Conservation (phyloP, 2,113 vertebrate species). For the Ceyx melanurus region DNA sequence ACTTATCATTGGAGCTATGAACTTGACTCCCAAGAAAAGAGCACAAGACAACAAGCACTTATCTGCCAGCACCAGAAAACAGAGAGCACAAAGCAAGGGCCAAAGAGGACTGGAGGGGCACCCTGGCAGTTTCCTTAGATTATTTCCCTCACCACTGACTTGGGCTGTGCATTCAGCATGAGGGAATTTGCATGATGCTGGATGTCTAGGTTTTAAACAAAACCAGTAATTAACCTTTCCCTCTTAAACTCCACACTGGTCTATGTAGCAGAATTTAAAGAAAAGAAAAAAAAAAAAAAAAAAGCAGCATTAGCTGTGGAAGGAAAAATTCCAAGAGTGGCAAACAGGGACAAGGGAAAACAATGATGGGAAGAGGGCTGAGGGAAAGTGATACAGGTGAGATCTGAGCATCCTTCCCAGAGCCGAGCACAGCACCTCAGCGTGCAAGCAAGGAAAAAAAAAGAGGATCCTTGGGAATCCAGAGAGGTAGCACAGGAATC, state of each 20-base stretch:
- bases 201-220: neutral
- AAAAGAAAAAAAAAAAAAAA: neutral
- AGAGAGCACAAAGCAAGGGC: rapidly evolving
- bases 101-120: rapidly evolving
- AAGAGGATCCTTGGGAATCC: neutral
- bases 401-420: neutral
- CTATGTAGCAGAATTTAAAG: neutral
- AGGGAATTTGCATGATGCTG: rapidly evolving
- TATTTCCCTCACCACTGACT: neutral
- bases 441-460: neutral
- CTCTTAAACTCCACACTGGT: neutral
- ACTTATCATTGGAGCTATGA: neutral
- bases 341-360: neutral
- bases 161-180: neutral
- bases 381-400: neutral
- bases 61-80: neutral
- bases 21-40: neutral
- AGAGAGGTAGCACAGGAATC: neutral
- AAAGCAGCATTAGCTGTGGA: neutral
- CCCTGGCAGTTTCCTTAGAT: neutral
- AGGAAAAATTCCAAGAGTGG: neutral
- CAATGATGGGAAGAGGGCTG: neutral
- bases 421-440: neutral
- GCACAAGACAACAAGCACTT: neutral
- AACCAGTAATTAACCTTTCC: neutral